Evolutionary conservation across 2,113 vertebrate species (phyloP), one percentile per base, ranked within the genome.

Genomic region (Dipodomys ordii): DNA sequence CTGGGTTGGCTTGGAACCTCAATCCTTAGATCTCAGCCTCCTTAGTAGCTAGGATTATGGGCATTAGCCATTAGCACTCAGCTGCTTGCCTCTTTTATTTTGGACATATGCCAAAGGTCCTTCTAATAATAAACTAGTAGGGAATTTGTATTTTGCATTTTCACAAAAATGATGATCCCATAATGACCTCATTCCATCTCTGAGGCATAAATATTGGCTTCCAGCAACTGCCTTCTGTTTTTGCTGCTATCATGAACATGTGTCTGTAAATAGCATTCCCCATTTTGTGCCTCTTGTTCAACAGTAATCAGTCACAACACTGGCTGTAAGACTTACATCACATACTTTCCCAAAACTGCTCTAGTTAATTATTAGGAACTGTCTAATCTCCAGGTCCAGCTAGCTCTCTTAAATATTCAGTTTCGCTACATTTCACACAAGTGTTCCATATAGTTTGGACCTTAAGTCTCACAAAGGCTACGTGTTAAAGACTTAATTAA

Each of bases 351-450:
- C 30, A 60, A 92, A 91, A 64, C 9, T 74, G 15, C 76, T 86
- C 84, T 80, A 67, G 19, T 30, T 25, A 68, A 83, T 82, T 9
- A 46, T 39, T 28, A 60, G 20, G 30, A 44, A 10, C 25, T 71
- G 35, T 80, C 67, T 62, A 67, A 76, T 78, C 32, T 84, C 57
- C 11, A 57, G 20, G 20, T 68, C 27, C 49, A 72, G 44, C 49
- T 69, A 77, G 15, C 89, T 83, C 72, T 92, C 62, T 77, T 60
- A 25, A 89, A 89, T 85, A 62, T 30, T 44, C 77, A 32, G 62
- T n/a, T 86, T 71, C 25, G 28, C 92, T 69, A 53, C 62, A 49
- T 1, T 77, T 76, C 69, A 12, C 13, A 76, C 62, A 44, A 78
- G 27, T 2, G 28, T 25, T 27, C 11, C 27, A 28, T 64, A 49